phyloP scores from a whole-genome alignment of 2,888 invertebrate genomes.

The Drosophila fulvimacula region DNA sequence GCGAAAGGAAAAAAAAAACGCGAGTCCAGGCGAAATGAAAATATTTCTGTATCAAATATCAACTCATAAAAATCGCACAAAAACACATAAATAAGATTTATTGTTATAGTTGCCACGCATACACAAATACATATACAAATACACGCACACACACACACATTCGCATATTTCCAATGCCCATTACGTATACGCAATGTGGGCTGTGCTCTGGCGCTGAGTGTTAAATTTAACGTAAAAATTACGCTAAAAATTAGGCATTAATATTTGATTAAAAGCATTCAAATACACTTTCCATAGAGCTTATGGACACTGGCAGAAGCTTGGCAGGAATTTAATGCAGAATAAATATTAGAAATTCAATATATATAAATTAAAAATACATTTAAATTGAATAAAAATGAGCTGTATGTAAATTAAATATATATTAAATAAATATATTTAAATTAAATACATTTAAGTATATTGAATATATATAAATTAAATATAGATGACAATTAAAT shows the following conservation, averaged over 20 bases:
- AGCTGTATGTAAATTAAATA: too few relatives aligned
- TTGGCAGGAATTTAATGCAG: too few relatives aligned
- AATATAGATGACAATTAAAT: too few relatives aligned
- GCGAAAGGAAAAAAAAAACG: slow-evolving; percentile 19
- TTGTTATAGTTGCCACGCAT: slow-evolving; percentile 61
- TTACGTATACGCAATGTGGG: slow-evolving; percentile 46
- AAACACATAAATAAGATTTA: slow-evolving; percentile 77
- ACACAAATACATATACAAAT: slow-evolving; percentile 9
- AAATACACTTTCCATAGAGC: slow-evolving; percentile 31
- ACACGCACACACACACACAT: slow-evolving; percentile 6
- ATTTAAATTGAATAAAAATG: background rate
- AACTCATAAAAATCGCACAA: slow-evolving; percentile 78
- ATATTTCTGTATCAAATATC: slow-evolving; percentile 58
- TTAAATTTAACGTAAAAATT: slow-evolving; percentile 71
- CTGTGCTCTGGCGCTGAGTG: slow-evolving; percentile 42
- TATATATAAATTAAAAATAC: background rate
- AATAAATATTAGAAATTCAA: background rate
- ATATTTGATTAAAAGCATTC: slow-evolving; percentile 56
- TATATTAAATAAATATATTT: background rate
- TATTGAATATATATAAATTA: background rate
- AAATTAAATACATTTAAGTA: background rate
- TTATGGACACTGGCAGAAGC: background rate
- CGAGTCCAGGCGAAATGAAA: background rate
- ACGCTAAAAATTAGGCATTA: slow-evolving; percentile 62
- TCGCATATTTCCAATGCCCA: slow-evolving; percentile 26